Evolutionary conservation across 2,888 invertebrate genomes (phyloP).

Genomic region (Phalera bucephala): DNA sequence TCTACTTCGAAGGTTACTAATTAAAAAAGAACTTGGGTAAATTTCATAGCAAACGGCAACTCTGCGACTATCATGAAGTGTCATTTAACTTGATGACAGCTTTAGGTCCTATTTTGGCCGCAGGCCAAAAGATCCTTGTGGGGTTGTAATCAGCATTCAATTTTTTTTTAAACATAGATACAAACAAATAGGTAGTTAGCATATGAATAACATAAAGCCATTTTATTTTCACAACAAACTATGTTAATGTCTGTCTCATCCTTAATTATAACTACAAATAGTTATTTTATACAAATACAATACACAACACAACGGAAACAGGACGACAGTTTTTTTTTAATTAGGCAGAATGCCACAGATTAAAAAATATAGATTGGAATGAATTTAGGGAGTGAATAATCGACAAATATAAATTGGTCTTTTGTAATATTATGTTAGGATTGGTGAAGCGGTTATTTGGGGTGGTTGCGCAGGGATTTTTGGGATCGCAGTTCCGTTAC

Average conservation of each 20-base stretch:
- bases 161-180: too few relatives aligned
- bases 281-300: conserved; percentile 22
- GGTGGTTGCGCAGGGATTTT: conserved; percentile 10
- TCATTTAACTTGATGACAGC: too few relatives aligned
- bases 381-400: conserved; percentile 9
- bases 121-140: too few relatives aligned
- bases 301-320: conserved; percentile 23
- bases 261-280: conserved; percentile 15
- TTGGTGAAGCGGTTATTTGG: conserved; percentile 3
- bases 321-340: conserved; percentile 17
- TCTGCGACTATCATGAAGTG: too few relatives aligned
- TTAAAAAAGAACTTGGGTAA: too few relatives aligned
- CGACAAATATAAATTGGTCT: conserved; percentile 10
- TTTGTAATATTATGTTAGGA: neutral
- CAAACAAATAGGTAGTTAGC: too few relatives aligned
- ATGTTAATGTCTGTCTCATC: conserved; percentile 9
- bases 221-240: too few relatives aligned
- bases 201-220: too few relatives aligned
- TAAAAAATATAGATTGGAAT: conserved; percentile 20
- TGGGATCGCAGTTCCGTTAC: conserved; percentile 27
- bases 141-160: too few relatives aligned
- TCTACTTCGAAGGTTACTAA: too few relatives aligned
- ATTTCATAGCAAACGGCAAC: too few relatives aligned
- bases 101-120: too few relatives aligned
- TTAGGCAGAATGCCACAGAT: conserved; percentile 27